These are phyloP conservation scores for Acipenser oxyrinchus DNA, from an alignment of 2,797 vertebrate species.

Conservation along the genomic window DNA sequence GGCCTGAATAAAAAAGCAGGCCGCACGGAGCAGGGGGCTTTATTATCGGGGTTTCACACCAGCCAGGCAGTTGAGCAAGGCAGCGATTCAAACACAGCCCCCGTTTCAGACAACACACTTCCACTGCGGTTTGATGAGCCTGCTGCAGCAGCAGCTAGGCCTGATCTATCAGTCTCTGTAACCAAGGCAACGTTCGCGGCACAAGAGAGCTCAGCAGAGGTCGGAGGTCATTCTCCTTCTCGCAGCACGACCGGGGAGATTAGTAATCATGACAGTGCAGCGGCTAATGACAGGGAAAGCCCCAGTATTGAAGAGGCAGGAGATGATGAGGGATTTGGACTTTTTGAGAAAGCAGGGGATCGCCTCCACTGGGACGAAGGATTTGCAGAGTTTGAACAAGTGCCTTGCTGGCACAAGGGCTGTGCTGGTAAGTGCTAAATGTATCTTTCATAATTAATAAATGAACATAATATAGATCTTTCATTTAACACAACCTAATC, in stretches of 20 bases:
- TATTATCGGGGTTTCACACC: too few relatives aligned
- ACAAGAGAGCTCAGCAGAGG: constrained; percentile 18
- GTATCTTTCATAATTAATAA: too few relatives aligned
- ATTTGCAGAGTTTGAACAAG: constrained; percentile 40
- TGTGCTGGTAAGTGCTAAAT: constrained; percentile 42
- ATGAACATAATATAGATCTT: too few relatives aligned
- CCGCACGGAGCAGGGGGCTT: too few relatives aligned
- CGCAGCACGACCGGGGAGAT: constrained; percentile 27
- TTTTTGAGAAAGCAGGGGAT: constrained; percentile 60
- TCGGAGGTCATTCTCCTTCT: not conserved
- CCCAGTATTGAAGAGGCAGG: constrained; percentile 32
- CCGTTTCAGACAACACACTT: too few relatives aligned
- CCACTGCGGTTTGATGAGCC: not conserved
- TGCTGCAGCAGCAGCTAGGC: constrained; percentile 27
- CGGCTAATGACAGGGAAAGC: constrained; percentile 33
- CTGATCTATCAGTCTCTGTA: constrained; percentile 47
- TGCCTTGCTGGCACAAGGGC: constrained; percentile 45
- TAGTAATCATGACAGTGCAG: constrained; percentile 28
- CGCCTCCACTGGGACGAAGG: constrained; percentile 41
- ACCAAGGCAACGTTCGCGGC: constrained; percentile 44
- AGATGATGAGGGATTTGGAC: constrained; percentile 53
- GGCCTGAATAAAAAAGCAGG: too few relatives aligned
- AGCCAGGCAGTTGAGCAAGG: too few relatives aligned
- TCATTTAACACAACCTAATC: too few relatives aligned
- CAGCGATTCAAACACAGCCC: too few relatives aligned